Conservation (phyloP, 2,113 vertebrate genomes). For the Cyanoderma ruficeps region DNA sequence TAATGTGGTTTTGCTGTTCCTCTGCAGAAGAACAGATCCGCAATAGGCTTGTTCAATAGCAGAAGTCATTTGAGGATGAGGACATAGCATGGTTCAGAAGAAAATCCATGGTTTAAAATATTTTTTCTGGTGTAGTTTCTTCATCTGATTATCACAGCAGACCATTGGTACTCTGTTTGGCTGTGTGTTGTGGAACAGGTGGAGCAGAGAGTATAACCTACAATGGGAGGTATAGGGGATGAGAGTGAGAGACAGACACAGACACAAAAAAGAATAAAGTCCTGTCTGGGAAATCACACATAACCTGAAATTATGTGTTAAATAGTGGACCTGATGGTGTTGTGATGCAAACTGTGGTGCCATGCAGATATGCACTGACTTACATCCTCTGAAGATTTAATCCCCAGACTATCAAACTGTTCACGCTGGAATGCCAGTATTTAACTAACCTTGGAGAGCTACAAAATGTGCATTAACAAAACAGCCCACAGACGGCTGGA, state of each 20-base stretch:
- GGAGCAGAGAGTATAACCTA: background rate
- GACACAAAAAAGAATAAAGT: background rate
- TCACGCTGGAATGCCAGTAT: background rate
- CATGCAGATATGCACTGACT: background rate
- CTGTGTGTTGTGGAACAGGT: background rate
- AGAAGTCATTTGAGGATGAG: background rate
- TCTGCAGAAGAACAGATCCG: background rate
- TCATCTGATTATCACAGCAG: background rate
- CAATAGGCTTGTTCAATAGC: rapidly evolving
- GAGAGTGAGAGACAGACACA: background rate
- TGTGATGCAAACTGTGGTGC: conserved; percentile 10
- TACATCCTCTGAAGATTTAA: conserved; percentile 23
- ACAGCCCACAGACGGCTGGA: background rate
- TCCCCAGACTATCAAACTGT: conserved; percentile 9
- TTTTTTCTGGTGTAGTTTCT: background rate
- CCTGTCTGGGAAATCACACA: conserved; percentile 28
- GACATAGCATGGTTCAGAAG: background rate
- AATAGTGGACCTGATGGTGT: conserved; percentile 22
- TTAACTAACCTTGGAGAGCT: conserved; percentile 22
- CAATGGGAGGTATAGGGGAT: background rate
- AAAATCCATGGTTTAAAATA: background rate
- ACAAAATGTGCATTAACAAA: background rate
- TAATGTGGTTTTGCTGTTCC: background rate
- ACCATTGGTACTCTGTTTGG: background rate
- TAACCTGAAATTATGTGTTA: conserved; percentile 61